Base-by-base conservation (phyloP, 2,888 invertebrate species). In the Lepas anatifera region DNA sequence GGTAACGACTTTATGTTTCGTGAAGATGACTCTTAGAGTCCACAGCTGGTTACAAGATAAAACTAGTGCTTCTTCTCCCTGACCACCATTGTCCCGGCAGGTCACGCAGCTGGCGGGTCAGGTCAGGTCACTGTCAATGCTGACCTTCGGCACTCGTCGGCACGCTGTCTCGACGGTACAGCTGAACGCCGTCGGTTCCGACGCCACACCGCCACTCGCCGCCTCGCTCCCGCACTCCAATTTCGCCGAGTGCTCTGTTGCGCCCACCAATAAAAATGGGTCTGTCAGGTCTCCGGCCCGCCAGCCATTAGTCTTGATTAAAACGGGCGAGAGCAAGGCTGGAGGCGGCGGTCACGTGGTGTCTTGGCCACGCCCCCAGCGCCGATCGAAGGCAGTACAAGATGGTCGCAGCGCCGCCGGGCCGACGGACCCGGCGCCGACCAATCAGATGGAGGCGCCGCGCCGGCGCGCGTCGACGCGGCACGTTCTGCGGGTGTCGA, bases 241-340 rank as follows among this genome's bases (percentile, higher is more conserved):
- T 58, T 58, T 58, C 7, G 32, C 13, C 58, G 58, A 58, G 58
- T 58, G 58, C 58, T 58, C 58, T 58, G 58, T 58, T 58, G 58
- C 58, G 58, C 58, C 58, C 32, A 58, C 58, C 58, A 58, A 58
- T 58, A 58, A 58, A 58, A 58, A 58, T 58, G 58, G 58, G 58
- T 18, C 58, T 58, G 58, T 58, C 58, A 32, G 58, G 58, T 58
- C 58, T 32, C 58, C 58, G 58, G 58, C 58, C 27, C 18, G 13
- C 32, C 4, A 18, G 27, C 58, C 58, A 58, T 58, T 58, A 58
- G 58, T 58, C 58, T 58, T 58, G 58, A 58, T 58, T 58, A 58
- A 58, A 58, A 27, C 58, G 32, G 32, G 58, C 25, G 58, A 58
- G 32, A 58, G 58, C 32, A 58, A 58, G 58, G 58, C 58, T 58